A percentile compares a stretch with the other conserved stretches of the same genome.
Evolutionary conservation across 2,113 vertebrate genomes (phyloP).

Genomic region (Meleagris gallopavo): DNA sequence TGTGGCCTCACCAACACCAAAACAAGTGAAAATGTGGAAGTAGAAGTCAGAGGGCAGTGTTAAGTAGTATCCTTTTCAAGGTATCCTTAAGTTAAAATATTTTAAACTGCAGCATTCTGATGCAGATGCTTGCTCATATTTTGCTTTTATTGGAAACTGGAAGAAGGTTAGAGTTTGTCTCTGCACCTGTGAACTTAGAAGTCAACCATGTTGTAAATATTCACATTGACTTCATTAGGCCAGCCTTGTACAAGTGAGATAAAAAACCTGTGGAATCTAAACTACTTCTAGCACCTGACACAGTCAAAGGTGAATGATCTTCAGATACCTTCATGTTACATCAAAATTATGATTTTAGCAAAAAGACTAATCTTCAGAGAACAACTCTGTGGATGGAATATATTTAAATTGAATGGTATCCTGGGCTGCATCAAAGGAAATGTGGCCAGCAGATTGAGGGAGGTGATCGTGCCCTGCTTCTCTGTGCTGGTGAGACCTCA

Average conservation of each 20-base stretch:
- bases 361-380: not conserved
- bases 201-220: not conserved
- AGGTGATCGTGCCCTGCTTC: too few relatives aligned
- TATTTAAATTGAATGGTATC: too few relatives aligned
- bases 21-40: not conserved
- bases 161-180: not conserved
- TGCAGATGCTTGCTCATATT: not conserved
- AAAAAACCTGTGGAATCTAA: not conserved
- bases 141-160: not conserved
- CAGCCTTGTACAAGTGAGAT: not conserved
- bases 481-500: too few relatives aligned
- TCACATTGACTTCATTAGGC: not conserved
- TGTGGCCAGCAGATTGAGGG: too few relatives aligned
- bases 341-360: not conserved
- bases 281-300: not conserved
- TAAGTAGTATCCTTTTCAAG: not conserved
- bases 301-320: not conserved
- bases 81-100: not conserved
- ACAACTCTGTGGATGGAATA: not conserved
- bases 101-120: not conserved
- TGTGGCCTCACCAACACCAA: not conserved
- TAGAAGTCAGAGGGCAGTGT: accelerated
- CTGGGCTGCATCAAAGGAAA: too few relatives aligned
- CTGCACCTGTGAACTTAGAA: not conserved
- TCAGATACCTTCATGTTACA: not conserved